phyloP scores from a whole-genome alignment of 2,113 vertebrate genomes.

The Butorides virescens region DNA sequence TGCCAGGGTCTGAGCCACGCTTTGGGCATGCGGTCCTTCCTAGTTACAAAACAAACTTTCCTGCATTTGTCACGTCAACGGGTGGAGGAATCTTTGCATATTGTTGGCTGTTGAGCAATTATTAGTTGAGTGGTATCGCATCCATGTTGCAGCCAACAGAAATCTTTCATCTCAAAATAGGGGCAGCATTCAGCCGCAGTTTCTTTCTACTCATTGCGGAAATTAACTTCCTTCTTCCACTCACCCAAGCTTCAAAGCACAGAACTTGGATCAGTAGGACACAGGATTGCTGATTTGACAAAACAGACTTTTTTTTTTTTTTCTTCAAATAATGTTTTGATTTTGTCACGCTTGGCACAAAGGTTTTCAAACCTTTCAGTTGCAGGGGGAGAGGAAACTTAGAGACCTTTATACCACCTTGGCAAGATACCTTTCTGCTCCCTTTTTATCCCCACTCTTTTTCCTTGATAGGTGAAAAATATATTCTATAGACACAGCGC shows the following conservation, averaged over 20 bases:
- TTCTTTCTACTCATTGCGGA: neutral
- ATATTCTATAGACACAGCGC: neutral
- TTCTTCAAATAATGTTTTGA: neutral
- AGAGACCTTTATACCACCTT: neutral
- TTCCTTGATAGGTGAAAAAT: neutral
- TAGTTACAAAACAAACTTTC: neutral
- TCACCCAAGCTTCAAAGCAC: neutral
- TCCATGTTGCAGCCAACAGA: neutral
- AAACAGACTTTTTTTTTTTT: neutral
- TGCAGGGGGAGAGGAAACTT: neutral
- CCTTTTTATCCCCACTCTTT: neutral
- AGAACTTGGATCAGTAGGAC: neutral
- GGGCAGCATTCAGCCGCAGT: neutral
- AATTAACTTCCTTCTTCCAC: neutral
- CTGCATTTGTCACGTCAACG: neutral
- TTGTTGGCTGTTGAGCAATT: neutral
- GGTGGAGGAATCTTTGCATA: neutral
- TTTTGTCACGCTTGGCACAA: neutral
- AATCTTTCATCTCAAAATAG: neutral
- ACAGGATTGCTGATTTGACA: neutral
- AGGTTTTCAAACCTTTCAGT: neutral
- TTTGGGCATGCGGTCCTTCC: neutral
- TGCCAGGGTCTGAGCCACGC: neutral
- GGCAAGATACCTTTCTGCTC: neutral
- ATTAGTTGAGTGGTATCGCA: neutral